These are phyloP conservation scores for Cirrhinus molitorella DNA, from an alignment of 2,797 vertebrate species.

Conservation along the genomic window DNA sequence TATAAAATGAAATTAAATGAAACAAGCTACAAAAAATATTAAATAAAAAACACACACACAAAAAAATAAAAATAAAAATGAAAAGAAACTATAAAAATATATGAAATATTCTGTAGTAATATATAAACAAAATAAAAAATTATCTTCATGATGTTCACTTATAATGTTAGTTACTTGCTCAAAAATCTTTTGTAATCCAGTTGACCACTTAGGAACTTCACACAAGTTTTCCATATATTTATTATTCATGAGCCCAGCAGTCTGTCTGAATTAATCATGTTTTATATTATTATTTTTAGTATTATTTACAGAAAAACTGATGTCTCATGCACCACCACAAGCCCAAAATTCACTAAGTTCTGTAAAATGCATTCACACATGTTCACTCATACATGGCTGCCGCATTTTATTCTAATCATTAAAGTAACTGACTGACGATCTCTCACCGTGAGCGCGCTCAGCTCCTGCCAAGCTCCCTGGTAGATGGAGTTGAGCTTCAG, in stretches of 20 bases:
- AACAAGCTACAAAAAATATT: too few relatives aligned
- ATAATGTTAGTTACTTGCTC: too few relatives aligned
- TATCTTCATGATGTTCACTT: too few relatives aligned
- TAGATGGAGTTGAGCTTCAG: conserved; percentile 89
- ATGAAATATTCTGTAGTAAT: too few relatives aligned
- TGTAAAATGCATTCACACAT: too few relatives aligned
- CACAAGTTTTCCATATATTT: not conserved
- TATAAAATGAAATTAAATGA: too few relatives aligned
- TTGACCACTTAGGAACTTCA: not conserved
- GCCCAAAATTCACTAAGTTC: too few relatives aligned
- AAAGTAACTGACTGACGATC: not conserved
- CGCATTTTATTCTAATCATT: not conserved
- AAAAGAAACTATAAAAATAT: too few relatives aligned
- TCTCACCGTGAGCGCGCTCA: conserved; percentile 88
- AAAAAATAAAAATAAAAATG: too few relatives aligned
- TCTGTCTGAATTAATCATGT: not conserved
- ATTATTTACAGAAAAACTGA: not conserved
- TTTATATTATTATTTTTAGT: not conserved
- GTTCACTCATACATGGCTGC: not conserved
- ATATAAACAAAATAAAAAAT: too few relatives aligned
- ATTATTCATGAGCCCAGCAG: not conserved
- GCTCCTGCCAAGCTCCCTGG: conserved; percentile 90
- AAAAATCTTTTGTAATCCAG: not conserved
- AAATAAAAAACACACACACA: too few relatives aligned
- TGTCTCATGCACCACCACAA: too few relatives aligned